Conservation (phyloP, 2,113 vertebrate species). For the Patagioenas fasciata region DNA sequence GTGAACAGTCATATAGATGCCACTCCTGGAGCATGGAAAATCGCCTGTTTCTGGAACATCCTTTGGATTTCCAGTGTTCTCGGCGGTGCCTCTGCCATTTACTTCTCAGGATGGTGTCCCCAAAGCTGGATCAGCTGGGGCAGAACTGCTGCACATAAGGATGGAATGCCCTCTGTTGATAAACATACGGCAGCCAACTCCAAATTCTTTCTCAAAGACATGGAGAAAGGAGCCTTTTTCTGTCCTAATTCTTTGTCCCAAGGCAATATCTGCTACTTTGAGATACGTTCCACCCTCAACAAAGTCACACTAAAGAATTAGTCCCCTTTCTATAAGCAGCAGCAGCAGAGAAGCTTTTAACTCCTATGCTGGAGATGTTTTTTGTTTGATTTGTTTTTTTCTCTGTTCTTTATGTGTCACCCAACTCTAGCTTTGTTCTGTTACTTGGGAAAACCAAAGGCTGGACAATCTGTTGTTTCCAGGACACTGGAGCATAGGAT, state of each 20-base stretch:
- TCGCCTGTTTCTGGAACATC: background rate
- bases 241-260: background rate
- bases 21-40: background rate
- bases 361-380: rapidly evolving
- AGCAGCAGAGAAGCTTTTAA: background rate
- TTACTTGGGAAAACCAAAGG: background rate
- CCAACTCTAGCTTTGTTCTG: background rate
- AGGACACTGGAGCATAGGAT: background rate
- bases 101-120: background rate
- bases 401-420: rapidly evolving
- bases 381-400: background rate
- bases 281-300: background rate
- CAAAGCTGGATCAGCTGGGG: background rate
- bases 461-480: background rate
- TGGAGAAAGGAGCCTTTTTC: background rate
- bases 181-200: background rate
- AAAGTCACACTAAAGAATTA: background rate
- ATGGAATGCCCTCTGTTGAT: background rate
- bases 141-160: background rate
- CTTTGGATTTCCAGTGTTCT: background rate
- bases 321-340: background rate
- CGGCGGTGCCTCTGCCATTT: background rate
- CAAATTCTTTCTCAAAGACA: background rate
- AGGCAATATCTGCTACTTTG: background rate
- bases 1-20: background rate